Conservation (phyloP, 1,140 invertebrate genomes). For the Heliconius hermathena region DNA sequence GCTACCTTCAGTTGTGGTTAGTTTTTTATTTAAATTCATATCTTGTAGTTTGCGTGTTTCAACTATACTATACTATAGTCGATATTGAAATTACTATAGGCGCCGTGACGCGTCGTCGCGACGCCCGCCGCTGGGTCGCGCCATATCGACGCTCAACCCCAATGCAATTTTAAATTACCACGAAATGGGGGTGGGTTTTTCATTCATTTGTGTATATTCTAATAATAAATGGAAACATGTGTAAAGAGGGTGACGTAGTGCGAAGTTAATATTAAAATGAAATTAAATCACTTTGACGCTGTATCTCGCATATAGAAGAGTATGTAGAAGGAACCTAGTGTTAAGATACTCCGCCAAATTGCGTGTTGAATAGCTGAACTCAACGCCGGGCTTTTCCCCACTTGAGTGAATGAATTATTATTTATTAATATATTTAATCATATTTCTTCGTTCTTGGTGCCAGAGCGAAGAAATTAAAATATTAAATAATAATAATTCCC, state of each 20-base stretch:
- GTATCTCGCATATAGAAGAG: too few relatives aligned
- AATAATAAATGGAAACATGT: constrained; percentile 45
- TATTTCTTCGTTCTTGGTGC: too few relatives aligned
- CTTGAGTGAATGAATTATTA: too few relatives aligned
- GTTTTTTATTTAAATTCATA: constrained; percentile 1
- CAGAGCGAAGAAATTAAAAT: too few relatives aligned
- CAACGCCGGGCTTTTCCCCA: too few relatives aligned
- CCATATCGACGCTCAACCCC: constrained; percentile 53
- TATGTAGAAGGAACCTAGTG: too few relatives aligned
- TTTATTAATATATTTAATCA: too few relatives aligned
- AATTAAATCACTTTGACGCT: too few relatives aligned
- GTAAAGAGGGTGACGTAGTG: constrained; percentile 44
- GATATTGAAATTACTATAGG: constrained; percentile 29
- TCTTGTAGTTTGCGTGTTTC: constrained; percentile 30
- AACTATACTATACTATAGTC: background rate
- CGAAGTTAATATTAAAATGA: constrained; percentile 36
- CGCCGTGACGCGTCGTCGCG: constrained; percentile 45
- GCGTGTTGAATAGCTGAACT: too few relatives aligned
- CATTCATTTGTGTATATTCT: constrained; percentile 44
- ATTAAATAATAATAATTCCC: too few relatives aligned
- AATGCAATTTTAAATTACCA: constrained; percentile 71
- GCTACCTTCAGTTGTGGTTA: constrained; percentile 16
- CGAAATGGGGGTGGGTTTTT: constrained; percentile 52
- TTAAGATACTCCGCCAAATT: too few relatives aligned
- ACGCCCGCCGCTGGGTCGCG: constrained; percentile 52